Evolutionary conservation across 2,888 invertebrate genomes (phyloP).

Genomic region (Parnassius smintheus): DNA sequence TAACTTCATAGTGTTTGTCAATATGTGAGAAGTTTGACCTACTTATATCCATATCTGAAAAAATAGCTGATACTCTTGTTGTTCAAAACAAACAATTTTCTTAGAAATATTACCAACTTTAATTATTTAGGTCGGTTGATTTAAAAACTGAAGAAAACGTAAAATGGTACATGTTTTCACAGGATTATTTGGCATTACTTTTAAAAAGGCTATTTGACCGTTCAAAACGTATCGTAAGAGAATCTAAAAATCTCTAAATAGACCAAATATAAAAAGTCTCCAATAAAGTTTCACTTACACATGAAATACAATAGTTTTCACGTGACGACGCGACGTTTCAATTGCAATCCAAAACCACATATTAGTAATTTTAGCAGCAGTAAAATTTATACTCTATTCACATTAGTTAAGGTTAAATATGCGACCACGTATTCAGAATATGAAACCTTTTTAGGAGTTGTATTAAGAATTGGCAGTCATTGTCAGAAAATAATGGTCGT

Average conservation of each 20-base stretch:
- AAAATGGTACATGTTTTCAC: no score
- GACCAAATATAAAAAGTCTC: constrained; percentile 42
- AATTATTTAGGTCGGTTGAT: no score
- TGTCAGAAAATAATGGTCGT: constrained; percentile 77
- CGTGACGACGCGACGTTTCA: constrained; percentile 56
- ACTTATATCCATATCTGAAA: no score
- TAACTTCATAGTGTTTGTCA: no score
- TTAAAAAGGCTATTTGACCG: constrained; percentile 16
- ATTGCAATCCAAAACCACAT: neutral
- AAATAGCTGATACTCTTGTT: no score
- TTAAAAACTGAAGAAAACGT: no score
- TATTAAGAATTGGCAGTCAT: constrained; percentile 76
- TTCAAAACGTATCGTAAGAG: constrained; percentile 9
- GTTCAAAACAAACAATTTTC: no score
- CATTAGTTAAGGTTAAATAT: constrained; percentile 23
- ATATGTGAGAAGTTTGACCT: no score
- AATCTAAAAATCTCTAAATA: constrained; percentile 48
- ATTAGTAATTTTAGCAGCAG: neutral
- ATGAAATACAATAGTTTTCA: constrained; percentile 76
- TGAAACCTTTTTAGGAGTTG: neutral
- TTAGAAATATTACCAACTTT: no score
- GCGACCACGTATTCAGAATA: no score
- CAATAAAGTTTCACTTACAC: constrained; percentile 80
- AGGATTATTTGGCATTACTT: neutral
- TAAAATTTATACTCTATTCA: constrained; percentile 31